phyloP scores from a whole-genome alignment of 2,888 invertebrate genomes.

The Poecilobothrus nobilitatus region DNA sequence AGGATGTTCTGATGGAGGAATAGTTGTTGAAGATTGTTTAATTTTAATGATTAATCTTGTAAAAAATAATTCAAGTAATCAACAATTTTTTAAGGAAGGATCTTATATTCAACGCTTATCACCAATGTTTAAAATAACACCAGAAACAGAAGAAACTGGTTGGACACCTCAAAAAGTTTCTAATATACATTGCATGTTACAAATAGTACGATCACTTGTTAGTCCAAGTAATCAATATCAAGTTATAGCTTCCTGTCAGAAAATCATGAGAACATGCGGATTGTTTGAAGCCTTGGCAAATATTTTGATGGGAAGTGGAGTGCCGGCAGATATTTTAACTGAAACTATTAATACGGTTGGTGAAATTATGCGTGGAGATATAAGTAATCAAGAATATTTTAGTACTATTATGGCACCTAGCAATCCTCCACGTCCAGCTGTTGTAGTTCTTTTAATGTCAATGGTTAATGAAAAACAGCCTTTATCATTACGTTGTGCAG shows the following conservation, averaged over 20 bases:
- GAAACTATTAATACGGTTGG: conserved; percentile 94
- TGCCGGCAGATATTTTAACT: conserved; percentile 91
- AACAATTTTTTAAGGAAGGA: conserved; percentile 97
- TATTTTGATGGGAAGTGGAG: conserved; percentile 91
- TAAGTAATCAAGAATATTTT: conserved; percentile 84
- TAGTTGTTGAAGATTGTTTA: conserved; percentile 96
- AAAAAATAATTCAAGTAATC: conserved; percentile 93
- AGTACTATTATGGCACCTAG: conserved; percentile 86
- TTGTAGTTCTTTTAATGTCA: conserved; percentile 91
- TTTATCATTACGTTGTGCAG: conserved; percentile 79
- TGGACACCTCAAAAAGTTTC: conserved; percentile 92
- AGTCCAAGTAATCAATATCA: conserved; percentile 89
- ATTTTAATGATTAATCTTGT: conserved; percentile 85
- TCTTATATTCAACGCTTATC: conserved; percentile 85
- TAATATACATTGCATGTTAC: conserved; percentile 86
- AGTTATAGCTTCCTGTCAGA: conserved; percentile 74
- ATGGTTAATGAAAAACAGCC: conserved; percentile 99
- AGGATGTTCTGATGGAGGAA: conserved; percentile 89
- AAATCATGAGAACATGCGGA: conserved; percentile 76
- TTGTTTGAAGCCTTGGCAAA: conserved; percentile 74
- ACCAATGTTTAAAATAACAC: conserved; percentile 76
- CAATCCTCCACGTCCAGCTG: conserved; percentile 85
- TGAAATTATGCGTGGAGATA: conserved; percentile 81
- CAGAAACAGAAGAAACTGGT: conserved; percentile 60
- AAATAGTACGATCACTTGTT: conserved; percentile 82